Evolutionary conservation across 92 coral and sea anemone genomes (phyloP).

Genomic region (Parazoanthus darwini): DNA sequence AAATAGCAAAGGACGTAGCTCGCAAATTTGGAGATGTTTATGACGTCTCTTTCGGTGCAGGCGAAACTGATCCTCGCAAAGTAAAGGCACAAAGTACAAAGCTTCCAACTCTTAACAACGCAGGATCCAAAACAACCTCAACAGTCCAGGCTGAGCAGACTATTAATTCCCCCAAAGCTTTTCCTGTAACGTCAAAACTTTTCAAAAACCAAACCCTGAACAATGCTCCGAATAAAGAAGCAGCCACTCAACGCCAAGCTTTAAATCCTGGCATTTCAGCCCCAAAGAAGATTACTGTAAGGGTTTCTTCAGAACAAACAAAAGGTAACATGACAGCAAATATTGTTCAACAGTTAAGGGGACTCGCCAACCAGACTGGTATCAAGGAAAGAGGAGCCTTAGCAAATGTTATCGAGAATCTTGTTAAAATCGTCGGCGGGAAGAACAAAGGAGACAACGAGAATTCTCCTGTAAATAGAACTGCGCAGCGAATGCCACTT

Average conservation of each 20-base stretch:
- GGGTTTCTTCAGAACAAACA: not conserved
- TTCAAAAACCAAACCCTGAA: not conserved
- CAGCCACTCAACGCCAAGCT: not conserved
- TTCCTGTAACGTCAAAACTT: not conserved
- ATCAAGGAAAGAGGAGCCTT: slow-evolving; percentile 20
- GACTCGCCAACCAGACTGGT: not conserved
- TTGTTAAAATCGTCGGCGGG: not conserved
- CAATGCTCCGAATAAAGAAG: not conserved
- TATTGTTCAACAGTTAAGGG: slow-evolving; percentile 7
- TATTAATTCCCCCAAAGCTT: not conserved
- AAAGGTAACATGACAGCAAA: not conserved
- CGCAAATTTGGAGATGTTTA: not conserved
- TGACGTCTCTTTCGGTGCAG: not conserved
- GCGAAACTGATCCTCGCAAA: not conserved
- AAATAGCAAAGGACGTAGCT: not conserved
- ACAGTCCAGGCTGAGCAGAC: not conserved
- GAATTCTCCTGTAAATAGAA: not conserved
- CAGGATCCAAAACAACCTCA: not conserved
- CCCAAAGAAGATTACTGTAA: slow-evolving; percentile 12
- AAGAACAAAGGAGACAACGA: not conserved
- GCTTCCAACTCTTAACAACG: not conserved
- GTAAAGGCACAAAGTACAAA: not conserved
- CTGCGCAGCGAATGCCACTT: slow-evolving; percentile 1
- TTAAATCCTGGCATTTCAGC: not conserved
- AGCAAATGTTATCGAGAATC: slow-evolving; percentile 6